Conservation (phyloP, 2,888 invertebrate genomes). For the Rhagophthalmus giganteus region DNA sequence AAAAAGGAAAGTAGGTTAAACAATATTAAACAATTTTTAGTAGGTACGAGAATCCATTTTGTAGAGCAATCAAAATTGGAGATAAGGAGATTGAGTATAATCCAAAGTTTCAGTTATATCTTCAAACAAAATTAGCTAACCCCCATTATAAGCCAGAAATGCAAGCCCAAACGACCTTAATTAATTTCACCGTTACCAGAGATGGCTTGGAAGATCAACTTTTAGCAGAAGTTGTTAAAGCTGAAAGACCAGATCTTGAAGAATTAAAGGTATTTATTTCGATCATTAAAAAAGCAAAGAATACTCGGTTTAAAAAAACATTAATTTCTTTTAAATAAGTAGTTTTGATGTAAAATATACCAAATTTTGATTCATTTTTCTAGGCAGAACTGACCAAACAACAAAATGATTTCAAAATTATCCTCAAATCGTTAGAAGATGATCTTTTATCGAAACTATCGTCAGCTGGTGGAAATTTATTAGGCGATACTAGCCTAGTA, state of each 20-base stretch:
- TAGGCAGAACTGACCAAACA: slow-evolving; percentile 90
- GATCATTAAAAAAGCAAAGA: too few relatives aligned
- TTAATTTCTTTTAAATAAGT: too few relatives aligned
- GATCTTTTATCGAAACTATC: slow-evolving; percentile 87
- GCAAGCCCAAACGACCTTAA: slow-evolving; percentile 96
- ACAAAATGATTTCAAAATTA: slow-evolving; percentile 96
- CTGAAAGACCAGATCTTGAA: slow-evolving; percentile 94
- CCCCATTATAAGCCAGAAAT: slow-evolving; percentile 98
- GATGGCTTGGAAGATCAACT: slow-evolving; percentile 96
- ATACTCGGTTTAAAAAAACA: too few relatives aligned
- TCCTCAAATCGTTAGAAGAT: slow-evolving; percentile 89
- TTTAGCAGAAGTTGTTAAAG: slow-evolving; percentile 94
- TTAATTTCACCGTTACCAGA: slow-evolving; percentile 95
- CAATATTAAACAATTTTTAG: background rate
- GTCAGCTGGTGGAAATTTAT: slow-evolving; percentile 89
- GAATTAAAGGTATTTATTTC: slow-evolving; percentile 75
- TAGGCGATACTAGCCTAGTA: slow-evolving; percentile 92
- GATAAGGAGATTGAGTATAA: slow-evolving; percentile 97
- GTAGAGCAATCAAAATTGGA: slow-evolving; percentile 91
- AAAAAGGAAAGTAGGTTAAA: slow-evolving; percentile 79
- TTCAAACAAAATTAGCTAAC: slow-evolving; percentile 95
- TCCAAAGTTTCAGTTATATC: slow-evolving; percentile 78
- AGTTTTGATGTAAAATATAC: background rate
- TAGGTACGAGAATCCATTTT: slow-evolving; percentile 32
- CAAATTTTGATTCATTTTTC: slow-evolving; percentile 27